Conservation (phyloP, 2,113 vertebrate genomes). For the Micromys minutus region DNA sequence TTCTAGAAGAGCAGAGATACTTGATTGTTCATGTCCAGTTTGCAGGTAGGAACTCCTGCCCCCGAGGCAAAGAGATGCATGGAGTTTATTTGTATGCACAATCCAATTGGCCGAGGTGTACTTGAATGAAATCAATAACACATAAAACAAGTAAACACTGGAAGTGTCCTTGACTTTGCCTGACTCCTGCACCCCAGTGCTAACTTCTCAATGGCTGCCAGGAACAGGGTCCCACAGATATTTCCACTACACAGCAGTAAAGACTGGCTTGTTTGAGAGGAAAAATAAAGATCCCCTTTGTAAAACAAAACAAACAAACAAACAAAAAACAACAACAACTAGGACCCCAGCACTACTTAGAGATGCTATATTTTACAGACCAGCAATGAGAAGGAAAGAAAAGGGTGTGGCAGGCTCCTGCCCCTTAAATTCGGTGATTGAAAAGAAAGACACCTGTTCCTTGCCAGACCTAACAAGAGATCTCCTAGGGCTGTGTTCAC, state of each 20-base stretch:
- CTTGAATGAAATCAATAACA: neutral
- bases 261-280: neutral
- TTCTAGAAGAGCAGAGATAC: neutral
- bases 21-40: rapidly evolving
- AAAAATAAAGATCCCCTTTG: neutral
- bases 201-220: neutral
- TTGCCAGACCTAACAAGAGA: neutral
- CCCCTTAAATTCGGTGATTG: neutral
- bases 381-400: neutral
- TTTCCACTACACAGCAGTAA: neutral
- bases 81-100: neutral
- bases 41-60: neutral
- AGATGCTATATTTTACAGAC: neutral
- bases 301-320: neutral
- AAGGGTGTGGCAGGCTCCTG: rapidly evolving
- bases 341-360: rapidly evolving
- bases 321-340: neutral
- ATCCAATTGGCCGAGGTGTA: neutral
- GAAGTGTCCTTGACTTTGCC: rapidly evolving
- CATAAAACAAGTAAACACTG: neutral
- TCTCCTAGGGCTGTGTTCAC: rapidly evolving
- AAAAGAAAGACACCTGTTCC: too few relatives aligned
- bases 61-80: neutral
- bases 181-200: too few relatives aligned
- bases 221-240: neutral